These are phyloP conservation scores for Mastigias papua DNA, from an alignment of 30 jellyfish, hydroid and myxozoan genomes.

Conservation along the genomic window DNA sequence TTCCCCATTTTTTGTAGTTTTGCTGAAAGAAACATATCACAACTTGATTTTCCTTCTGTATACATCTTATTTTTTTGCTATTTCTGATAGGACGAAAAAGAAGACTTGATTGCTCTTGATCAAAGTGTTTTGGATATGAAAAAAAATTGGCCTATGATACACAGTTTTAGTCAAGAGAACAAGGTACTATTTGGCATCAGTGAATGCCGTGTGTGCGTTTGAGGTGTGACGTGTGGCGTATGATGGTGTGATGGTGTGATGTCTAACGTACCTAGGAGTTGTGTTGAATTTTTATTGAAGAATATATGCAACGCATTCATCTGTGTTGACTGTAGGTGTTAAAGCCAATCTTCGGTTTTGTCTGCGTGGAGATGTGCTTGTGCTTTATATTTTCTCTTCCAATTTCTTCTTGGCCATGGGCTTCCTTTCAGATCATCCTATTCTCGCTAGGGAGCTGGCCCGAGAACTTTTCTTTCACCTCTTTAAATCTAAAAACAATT, in stretches of 20 bases:
- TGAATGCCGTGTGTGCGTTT: not conserved
- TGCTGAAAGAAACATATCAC: not conserved
- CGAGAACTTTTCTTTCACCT: too few relatives aligned
- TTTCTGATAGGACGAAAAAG: slow-evolving; percentile 26
- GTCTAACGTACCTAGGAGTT: not conserved
- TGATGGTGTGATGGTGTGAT: not conserved
- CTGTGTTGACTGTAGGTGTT: too few relatives aligned
- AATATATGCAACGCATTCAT: not conserved
- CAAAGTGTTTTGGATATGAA: slow-evolving; percentile 12
- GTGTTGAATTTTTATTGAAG: not conserved
- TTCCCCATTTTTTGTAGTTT: not conserved
- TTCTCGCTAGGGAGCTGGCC: too few relatives aligned
- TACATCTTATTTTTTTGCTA: not conserved
- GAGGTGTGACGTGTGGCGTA: not conserved
- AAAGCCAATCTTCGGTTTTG: too few relatives aligned
- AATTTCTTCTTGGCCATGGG: too few relatives aligned
- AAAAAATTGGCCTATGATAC: slow-evolving; percentile 1
- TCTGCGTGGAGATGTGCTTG: too few relatives aligned
- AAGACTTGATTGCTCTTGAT: slow-evolving; percentile 4
- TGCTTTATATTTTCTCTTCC: too few relatives aligned
- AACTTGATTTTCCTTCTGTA: not conserved
- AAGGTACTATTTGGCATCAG: slow-evolving; percentile 5
- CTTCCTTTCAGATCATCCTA: too few relatives aligned
- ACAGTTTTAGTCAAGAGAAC: slow-evolving; percentile 1
- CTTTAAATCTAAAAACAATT: too few relatives aligned